Conservation (phyloP, 2,113 vertebrate genomes). For the Chaenocephalus aceratus region DNA sequence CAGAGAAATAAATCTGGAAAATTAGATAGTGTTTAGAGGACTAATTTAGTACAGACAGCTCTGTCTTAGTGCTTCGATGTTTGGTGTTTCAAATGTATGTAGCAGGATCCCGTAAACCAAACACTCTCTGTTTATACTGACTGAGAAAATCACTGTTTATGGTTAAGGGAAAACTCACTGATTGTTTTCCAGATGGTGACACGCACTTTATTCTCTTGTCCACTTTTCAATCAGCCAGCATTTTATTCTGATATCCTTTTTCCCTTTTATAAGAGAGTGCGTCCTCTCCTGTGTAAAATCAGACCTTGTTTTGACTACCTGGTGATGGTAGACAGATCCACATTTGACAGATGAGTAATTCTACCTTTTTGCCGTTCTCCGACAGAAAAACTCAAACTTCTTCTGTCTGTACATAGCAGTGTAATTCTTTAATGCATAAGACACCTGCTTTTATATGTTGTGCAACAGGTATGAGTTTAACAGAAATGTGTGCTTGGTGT, state of each 20-base stretch:
- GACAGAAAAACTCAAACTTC: not conserved
- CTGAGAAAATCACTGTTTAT: slow-evolving; percentile 13
- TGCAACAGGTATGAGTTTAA: not conserved
- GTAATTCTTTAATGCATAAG: slow-evolving; percentile 15
- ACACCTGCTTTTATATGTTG: not conserved
- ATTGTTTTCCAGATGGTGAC: not conserved
- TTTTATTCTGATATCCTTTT: not conserved
- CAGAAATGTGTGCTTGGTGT: slow-evolving; percentile 3
- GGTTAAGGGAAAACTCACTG: not conserved
- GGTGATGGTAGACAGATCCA: not conserved
- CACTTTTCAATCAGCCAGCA: not conserved
- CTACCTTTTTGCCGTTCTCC: not conserved
- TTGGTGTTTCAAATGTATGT: not conserved
- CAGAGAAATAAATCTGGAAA: too few species aligned
- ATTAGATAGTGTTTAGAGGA: not conserved
- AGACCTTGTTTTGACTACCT: slow-evolving; percentile 42
- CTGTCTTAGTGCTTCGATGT: not conserved
- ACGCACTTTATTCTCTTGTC: not conserved
- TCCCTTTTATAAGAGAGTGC: not conserved
- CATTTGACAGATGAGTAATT: slow-evolving; percentile 12
- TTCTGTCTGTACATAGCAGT: not conserved
- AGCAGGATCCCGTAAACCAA: not conserved
- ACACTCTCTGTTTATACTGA: slow-evolving; percentile 14
- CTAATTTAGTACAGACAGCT: not conserved
- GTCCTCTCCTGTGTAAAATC: slow-evolving; percentile 29